Base-by-base conservation (phyloP, 2,888 invertebrate genomes). In the Diploptera punctata region DNA sequence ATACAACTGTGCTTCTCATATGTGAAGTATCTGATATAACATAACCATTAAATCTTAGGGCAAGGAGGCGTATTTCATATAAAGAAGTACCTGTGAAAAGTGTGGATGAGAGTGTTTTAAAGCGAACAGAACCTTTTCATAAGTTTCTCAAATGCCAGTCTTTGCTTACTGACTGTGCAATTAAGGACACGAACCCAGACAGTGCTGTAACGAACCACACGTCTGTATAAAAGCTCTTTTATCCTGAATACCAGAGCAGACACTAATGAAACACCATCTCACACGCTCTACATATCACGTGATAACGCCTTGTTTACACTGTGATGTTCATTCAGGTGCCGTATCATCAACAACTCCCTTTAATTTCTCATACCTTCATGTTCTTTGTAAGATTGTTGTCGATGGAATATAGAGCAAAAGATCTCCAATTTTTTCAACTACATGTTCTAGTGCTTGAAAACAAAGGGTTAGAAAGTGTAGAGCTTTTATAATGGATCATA, bases 31-130 rank as follows among this genome's bases (percentile, higher is more conserved):
- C n/a, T n/a, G n/a, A n/a, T n/a, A n/a, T n/a, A n/a, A n/a, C n/a
- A n/a, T n/a, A n/a, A n/a, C n/a, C n/a, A n/a, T n/a, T n/a, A n/a
- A n/a, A n/a, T n/a, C n/a, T n/a, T n/a, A n/a, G n/a, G n/a, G n/a
- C n/a, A n/a, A n/a, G n/a, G n/a, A n/a, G n/a, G n/a, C n/a, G n/a
- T n/a, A n/a, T n/a, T n/a, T n/a, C n/a, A n/a, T n/a, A 52, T 3
- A 38, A 21, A 47, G 47, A 47, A 3, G 1, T 3, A 52, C 4
- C 9, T 24, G 13, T 24, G 7, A 24, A 3, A 7, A 52, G 24
- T 52, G 24, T 5, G 24, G 24, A 52, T 52, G 52, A 52, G n/a
- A n/a, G 52, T 52, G 24, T 52, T 52, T 52, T 52, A 24, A 52
- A 24, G 24, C 21, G 3, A 21, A 9, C 24, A 21, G 21, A 9